Evolutionary conservation across 1,140 invertebrate genomes (phyloP).

Genomic region (Acyrthosiphon pisum): DNA sequence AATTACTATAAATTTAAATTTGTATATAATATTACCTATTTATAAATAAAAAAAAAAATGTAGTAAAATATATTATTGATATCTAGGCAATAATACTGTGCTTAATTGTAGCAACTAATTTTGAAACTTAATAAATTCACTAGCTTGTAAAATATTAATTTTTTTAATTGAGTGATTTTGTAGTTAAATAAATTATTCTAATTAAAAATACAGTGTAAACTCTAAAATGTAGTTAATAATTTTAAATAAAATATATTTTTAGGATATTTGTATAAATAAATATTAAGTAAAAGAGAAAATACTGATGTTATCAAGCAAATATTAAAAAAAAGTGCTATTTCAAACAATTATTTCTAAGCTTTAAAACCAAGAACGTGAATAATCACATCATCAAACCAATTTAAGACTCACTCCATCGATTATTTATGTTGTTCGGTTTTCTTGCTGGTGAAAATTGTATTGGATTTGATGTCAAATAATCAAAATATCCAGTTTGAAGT

Average conservation of each 20-base stretch:
- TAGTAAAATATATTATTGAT: background rate
- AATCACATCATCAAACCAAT: conserved; percentile 20
- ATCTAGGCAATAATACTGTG: background rate
- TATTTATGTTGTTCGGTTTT: conserved; percentile 54
- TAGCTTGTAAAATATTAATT: background rate
- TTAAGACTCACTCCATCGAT: conserved; percentile 51
- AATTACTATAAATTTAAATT: background rate
- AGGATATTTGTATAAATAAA: background rate
- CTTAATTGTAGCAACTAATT: background rate
- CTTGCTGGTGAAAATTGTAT: conserved; percentile 54
- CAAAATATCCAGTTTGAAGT: conserved; percentile 42
- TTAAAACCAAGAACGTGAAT: background rate
- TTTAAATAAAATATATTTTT: background rate
- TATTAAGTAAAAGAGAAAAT: background rate
- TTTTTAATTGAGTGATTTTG: conserved; percentile 4
- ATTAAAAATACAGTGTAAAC: background rate
- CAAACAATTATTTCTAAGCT: conserved; percentile 16
- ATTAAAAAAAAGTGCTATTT: background rate
- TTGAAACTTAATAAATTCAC: background rate
- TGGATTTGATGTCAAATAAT: conserved; percentile 53
- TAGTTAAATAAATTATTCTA: background rate
- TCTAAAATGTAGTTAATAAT: background rate
- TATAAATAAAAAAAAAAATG: background rate
- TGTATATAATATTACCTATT: background rate
- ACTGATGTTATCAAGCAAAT: background rate